Base-by-base conservation (phyloP, 2,113 vertebrate genomes). In the Gadus macrocephalus region DNA sequence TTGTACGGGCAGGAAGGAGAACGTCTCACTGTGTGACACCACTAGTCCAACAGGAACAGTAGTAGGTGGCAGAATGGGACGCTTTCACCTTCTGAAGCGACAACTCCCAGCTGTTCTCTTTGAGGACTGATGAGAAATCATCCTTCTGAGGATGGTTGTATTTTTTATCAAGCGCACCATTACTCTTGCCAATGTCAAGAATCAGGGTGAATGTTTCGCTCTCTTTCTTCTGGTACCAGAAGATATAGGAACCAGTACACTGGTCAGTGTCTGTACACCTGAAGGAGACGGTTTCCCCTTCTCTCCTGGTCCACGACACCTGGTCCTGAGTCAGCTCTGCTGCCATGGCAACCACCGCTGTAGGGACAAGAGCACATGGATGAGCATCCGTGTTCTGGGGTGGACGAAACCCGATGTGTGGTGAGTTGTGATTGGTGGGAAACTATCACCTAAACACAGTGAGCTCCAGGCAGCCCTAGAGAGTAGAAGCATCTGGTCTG, bases 181-280 rank as follows among this genome's bases (percentile, higher is more conserved):
- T 14, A 31, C 20, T 16, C 63, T 31, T 31, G 4, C 42, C 9
- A 38, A 64, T 64, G 0, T 0, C 0, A n/a, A 64, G 63, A 31
- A 64, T 35, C 62, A 28, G 0, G 8, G 62, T 35, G 28, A 64
- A 64, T 17, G 22, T 14, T 31, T 16, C 62, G 15, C 8, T 7
- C 62, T 28, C 22, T 38, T 31, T 64, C 63, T 64, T 64, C 63
- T 64, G 63, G 63, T 38, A 64, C 63, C 31, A 64, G 3, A 17
- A 35, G 63, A 64, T 2, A 42, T 31, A 42, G n/a, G 20, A 3
- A 1, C 8, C 3, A 3, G 1, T 1, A 64, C 25, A 64, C 63
- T 42, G 25, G 9, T 38, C 15, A 35, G 8, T 35, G 63, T 64
- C 5, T 64, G 17, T 38, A 9, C 63, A 64, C 15, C 28, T 64